phyloP scores from a whole-genome alignment of 2,888 invertebrate genomes.

The Lacanobia wlatinum region DNA sequence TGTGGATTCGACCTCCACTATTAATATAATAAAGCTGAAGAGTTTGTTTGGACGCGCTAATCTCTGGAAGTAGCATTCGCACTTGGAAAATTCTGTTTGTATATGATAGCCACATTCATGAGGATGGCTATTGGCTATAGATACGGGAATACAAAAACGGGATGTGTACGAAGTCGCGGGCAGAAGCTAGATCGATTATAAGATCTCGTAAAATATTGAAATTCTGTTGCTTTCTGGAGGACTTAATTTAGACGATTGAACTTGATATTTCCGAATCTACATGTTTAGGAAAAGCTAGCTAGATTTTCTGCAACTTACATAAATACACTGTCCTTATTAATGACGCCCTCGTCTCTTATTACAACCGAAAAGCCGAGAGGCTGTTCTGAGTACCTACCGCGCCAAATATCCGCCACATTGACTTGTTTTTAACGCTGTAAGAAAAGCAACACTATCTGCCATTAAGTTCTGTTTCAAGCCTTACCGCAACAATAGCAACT shows the following conservation, averaged over 20 bases:
- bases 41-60: too few relatives aligned
- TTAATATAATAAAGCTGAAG: too few relatives aligned
- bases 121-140: too few relatives aligned
- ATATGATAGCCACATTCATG: too few relatives aligned
- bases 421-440: slow-evolving; percentile 25
- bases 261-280: not conserved
- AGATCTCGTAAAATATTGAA: not conserved
- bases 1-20: too few relatives aligned
- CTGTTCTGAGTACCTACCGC: slow-evolving; percentile 1
- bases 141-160: too few relatives aligned
- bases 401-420: slow-evolving; percentile 1
- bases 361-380: not conserved
- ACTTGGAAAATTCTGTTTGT: too few relatives aligned
- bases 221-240: not conserved
- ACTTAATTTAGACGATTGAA: not conserved
- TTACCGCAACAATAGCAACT: slow-evolving; percentile 45
- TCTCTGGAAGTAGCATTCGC: too few relatives aligned
- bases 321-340: not conserved
- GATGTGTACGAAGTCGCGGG: too few relatives aligned
- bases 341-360: not conserved
- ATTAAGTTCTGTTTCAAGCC: slow-evolving; percentile 35
- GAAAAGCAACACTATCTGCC: slow-evolving; percentile 22
- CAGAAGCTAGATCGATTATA: too few relatives aligned
- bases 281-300: not conserved
- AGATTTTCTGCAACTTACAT: not conserved